Percentiles rank a stretch among this genome's conserved stretches.
phyloP scores from a whole-genome alignment of 2,888 invertebrate genomes.

The Dascillus cervinus region DNA sequence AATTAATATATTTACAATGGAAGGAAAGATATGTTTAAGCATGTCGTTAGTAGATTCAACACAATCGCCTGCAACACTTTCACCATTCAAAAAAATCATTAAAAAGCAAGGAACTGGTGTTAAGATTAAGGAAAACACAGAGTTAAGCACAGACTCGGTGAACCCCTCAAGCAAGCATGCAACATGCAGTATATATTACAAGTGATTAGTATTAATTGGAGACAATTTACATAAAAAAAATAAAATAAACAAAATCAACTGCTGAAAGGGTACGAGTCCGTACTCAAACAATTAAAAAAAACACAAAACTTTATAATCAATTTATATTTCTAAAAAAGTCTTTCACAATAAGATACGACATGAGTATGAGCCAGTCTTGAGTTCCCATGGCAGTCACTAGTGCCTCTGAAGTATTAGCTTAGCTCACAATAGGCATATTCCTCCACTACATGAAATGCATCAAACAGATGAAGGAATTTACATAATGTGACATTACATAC shows the following conservation, averaged over 20 bases:
- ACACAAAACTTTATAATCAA: conserved; percentile 33
- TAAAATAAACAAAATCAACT: conserved; percentile 19
- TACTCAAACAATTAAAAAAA: conserved; percentile 23
- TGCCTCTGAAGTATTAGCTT: conserved; percentile 33
- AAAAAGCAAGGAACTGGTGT: too few species aligned
- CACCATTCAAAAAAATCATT: neutral
- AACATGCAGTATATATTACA: conserved; percentile 21
- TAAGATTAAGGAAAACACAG: neutral
- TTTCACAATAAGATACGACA: conserved; percentile 42
- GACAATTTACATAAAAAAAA: conserved; percentile 4
- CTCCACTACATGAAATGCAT: conserved; percentile 1
- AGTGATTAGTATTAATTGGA: conserved; percentile 6
- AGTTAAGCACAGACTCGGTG: conserved; percentile 14
- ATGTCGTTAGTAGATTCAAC: too few species aligned
- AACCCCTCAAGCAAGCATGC: conserved; percentile 33
- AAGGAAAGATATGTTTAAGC: too few species aligned
- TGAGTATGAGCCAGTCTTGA: conserved; percentile 37
- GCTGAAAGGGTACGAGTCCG: conserved; percentile 39
- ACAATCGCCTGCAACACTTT: neutral
- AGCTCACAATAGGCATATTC: conserved; percentile 28
- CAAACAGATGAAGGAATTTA: conserved; percentile 18
- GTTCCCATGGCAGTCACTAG: conserved; percentile 30
- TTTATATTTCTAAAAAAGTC: conserved; percentile 43
- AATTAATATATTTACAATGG: too few species aligned
- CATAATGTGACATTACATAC: conserved; percentile 23